phyloP scores from a whole-genome alignment of 2,797 vertebrate species.

The Margarornis squamiger region DNA sequence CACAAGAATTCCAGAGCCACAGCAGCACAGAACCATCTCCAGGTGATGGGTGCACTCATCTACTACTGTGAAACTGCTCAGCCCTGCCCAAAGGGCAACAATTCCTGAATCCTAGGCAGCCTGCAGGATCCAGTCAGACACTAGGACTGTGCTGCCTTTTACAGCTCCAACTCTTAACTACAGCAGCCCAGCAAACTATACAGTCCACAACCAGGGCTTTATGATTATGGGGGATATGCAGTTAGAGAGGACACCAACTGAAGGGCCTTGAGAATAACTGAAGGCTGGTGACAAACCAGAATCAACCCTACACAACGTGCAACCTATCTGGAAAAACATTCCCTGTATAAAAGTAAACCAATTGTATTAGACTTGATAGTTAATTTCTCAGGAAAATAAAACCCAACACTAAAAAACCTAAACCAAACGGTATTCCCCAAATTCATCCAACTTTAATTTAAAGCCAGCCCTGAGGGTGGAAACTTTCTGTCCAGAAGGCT shows the following conservation, averaged over 20 bases:
- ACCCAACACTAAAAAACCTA: neutral
- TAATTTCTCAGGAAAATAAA: neutral
- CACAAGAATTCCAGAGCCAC: neutral
- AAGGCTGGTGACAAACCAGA: neutral
- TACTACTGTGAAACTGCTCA: neutral
- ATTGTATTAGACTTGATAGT: neutral
- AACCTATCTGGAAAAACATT: neutral
- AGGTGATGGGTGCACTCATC: fast-evolving
- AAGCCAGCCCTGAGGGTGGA: neutral
- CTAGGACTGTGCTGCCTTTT: neutral
- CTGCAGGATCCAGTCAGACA: neutral
- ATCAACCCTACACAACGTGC: neutral
- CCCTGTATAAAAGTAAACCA: neutral
- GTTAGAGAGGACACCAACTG: neutral
- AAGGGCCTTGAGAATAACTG: neutral
- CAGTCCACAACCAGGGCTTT: neutral
- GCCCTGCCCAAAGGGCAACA: neutral
- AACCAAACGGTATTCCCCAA: neutral
- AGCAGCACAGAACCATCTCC: neutral
- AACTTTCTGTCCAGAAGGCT: neutral
- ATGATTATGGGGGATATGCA: neutral
- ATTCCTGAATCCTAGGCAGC: neutral
- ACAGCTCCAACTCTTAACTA: neutral
- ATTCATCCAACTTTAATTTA: neutral
- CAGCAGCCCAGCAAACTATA: neutral